A percentile compares a stretch with the other conserved stretches of the same genome.
phyloP scores from a whole-genome alignment of 2,888 invertebrate genomes.

The Helicoverpa assulta region DNA sequence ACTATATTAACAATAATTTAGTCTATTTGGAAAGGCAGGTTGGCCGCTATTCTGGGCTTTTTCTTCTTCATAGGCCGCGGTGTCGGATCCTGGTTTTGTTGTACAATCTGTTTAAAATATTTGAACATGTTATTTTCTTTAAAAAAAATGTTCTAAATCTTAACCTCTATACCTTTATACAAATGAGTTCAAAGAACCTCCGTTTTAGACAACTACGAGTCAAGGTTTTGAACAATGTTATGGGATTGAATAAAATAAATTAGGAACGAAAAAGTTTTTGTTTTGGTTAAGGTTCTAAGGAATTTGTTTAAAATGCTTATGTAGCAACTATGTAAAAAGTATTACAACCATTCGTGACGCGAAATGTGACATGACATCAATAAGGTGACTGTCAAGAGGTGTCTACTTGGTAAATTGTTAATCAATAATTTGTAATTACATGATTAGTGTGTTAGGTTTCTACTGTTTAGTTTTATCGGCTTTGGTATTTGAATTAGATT shows the following conservation, averaged over 20 bases:
- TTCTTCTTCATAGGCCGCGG: slow-evolving; percentile 78
- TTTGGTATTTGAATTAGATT: not conserved
- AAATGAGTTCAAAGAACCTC: no score
- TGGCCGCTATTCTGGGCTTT: slow-evolving; percentile 85
- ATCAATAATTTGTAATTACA: not conserved
- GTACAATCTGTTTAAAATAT: slow-evolving; percentile 59
- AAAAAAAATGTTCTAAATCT: no score
- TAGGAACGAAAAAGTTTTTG: no score
- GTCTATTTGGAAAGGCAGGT: slow-evolving; percentile 84
- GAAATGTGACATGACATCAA: not conserved
- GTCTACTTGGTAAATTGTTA: not conserved
- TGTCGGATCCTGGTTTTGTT: slow-evolving; percentile 64
- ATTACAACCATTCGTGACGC: not conserved
- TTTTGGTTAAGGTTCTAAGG: no score
- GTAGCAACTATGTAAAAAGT: no score
- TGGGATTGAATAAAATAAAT: no score
- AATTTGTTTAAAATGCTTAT: no score
- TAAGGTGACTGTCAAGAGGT: not conserved
- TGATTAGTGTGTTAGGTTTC: not conserved
- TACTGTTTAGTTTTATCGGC: not conserved
- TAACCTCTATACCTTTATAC: no score
- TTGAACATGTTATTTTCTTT: slow-evolving; percentile 2
- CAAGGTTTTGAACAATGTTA: no score
- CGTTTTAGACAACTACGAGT: no score
- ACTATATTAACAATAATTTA: slow-evolving; percentile 59